Evolutionary conservation across 2,797 vertebrate species (phyloP).

Genomic region (Onychomys torridus): DNA sequence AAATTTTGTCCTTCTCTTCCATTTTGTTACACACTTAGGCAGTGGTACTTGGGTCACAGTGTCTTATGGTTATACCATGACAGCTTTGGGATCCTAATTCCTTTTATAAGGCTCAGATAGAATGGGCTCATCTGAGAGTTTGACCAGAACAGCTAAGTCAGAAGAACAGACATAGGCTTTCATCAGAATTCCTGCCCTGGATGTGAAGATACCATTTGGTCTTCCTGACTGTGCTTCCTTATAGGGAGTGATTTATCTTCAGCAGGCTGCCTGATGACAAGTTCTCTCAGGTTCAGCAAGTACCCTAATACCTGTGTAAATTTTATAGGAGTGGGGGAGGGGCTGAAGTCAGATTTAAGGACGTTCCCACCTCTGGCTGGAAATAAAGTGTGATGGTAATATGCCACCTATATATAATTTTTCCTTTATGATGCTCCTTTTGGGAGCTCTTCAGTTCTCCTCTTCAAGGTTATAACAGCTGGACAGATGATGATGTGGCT

Average conservation of each 20-base stretch:
- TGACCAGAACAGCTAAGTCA: slow-evolving; percentile 32
- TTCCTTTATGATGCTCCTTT: slow-evolving; percentile 26
- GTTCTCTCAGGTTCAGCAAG: not conserved
- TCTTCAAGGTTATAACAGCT: not conserved
- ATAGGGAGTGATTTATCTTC: not conserved
- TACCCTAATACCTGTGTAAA: not conserved
- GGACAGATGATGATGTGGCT: not conserved
- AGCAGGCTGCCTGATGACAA: not conserved
- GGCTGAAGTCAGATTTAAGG: not conserved
- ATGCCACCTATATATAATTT: not conserved
- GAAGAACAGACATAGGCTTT: slow-evolving; percentile 33
- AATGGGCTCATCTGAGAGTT: not conserved
- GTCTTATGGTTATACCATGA: not conserved
- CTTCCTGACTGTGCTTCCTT: slow-evolving; percentile 10
- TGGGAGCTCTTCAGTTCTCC: not conserved
- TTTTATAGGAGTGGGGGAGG: slow-evolving; percentile 36
- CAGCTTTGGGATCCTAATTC: slow-evolving; percentile 33
- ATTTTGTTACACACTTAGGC: slow-evolving; percentile 5
- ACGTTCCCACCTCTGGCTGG: not conserved
- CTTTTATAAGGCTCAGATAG: not conserved
- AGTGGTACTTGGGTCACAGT: slow-evolving; percentile 4
- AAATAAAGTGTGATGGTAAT: slow-evolving; percentile 17
- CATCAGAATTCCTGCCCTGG: slow-evolving; percentile 15
- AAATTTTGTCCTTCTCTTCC: not conserved
- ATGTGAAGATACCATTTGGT: slow-evolving; percentile 20